Base-by-base conservation (phyloP, 2,797 vertebrate species). In the Anableps anableps region DNA sequence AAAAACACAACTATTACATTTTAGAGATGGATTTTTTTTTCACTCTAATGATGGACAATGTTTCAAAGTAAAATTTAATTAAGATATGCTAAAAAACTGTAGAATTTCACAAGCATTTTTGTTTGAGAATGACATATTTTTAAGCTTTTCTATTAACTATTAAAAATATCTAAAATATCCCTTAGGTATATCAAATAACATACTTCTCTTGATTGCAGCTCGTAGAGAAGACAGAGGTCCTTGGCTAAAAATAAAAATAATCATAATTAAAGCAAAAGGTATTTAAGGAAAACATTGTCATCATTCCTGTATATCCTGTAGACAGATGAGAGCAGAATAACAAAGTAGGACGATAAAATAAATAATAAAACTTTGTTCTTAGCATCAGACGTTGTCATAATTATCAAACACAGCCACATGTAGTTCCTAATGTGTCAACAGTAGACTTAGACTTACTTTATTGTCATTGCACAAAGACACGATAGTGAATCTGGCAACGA, bases 191-290 rank as follows among this genome's bases (percentile, higher is more conserved):
- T 5, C 16, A 51, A 79, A 31, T 74, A 82, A 94, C 95, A 92
- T 74, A 96, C 98, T 96, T 96, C 95, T 97, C 92, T 97, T 99
- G 95, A 99, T 97, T 71, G 95, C 97, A 36, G 97, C 97, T 97
- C 95, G 96, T 94, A 98, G 95, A 48, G 97, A 97, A 45, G 97
- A 97, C 90, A 97, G 94, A 51, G 97, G 96, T 88, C 97, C 97
- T 95, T 95, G 97, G 88, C 98, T 99, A 94, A 78, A 90, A 85
- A 90, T 87, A 82, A 19, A 86, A 50, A 83, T 19, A 86, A 36
- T 31, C 85, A 38, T 13, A 75, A 82, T 21, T 14, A 4, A 26
- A 76, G 75, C 64, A 73, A 48, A 48, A 34, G 5, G 9, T 50
- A 21, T 73, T 50, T 14, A 43, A 36, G 3, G 8, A 29, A 29